Conservation (phyloP, 2,888 invertebrate genomes). For the Vannuccia rotundouncinata region DNA sequence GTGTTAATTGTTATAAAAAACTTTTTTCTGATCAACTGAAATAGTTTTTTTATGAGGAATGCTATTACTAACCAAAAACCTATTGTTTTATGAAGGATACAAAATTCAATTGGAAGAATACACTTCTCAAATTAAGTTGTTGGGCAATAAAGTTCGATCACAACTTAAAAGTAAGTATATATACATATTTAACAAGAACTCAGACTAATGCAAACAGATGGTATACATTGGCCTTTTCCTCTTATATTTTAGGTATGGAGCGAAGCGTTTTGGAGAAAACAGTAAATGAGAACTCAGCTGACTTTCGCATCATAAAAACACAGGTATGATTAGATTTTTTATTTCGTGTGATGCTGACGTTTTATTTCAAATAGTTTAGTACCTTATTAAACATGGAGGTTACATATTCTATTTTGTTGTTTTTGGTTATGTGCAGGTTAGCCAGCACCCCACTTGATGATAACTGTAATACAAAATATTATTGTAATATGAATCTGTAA, state of each 20-base stretch:
- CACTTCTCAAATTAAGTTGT: constrained; percentile 98
- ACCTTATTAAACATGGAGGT: no score
- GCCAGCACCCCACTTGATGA: no score
- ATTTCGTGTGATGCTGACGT: neutral
- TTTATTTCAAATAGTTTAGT: neutral
- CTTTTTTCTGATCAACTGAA: no score
- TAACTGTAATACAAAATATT: no score
- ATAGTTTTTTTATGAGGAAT: no score
- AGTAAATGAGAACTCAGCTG: constrained; percentile 25
- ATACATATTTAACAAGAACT: neutral
- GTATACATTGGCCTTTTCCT: neutral
- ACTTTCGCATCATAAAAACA: constrained; percentile 34
- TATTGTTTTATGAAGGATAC: constrained; percentile 76
- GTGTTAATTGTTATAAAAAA: no score
- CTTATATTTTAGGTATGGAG: constrained; percentile 33
- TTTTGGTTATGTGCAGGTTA: no score
- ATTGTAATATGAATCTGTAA: no score
- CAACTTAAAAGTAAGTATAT: constrained; percentile 75
- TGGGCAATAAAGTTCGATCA: constrained; percentile 95
- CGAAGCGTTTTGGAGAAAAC: neutral
- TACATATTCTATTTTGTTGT: no score
- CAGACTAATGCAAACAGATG: no score
- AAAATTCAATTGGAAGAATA: constrained; percentile 97
- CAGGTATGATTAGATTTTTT: constrained; percentile 4
- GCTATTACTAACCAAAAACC: no score